Conservation (phyloP, 2,888 invertebrate genomes). For the Eumacrocentrus americanus region DNA sequence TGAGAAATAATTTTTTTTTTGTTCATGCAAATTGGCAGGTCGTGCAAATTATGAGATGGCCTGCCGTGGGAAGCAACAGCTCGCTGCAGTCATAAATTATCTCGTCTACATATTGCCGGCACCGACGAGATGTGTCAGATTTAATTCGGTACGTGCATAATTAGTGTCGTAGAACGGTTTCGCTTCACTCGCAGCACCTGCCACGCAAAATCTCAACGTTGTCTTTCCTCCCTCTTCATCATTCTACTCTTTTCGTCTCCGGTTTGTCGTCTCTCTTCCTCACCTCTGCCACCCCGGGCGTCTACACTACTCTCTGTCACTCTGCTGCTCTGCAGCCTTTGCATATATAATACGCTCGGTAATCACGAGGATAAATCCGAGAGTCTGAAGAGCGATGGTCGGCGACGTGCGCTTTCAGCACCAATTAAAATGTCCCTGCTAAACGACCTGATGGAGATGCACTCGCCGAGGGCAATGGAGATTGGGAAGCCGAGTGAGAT, state of each 20-base stretch:
- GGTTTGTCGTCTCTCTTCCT: too few relatives aligned
- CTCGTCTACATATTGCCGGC: conserved; percentile 31
- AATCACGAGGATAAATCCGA: conserved; percentile 50
- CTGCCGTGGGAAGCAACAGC: conserved; percentile 20
- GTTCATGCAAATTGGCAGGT: conserved; percentile 16
- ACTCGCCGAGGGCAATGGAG: background rate
- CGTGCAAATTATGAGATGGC: conserved; percentile 25
- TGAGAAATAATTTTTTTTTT: conserved; percentile 32
- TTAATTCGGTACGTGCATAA: conserved; percentile 57
- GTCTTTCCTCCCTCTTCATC: conserved; percentile 12
- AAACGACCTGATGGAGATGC: conserved; percentile 43
- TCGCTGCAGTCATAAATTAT: conserved; percentile 37
- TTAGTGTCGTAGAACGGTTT: conserved; percentile 53
- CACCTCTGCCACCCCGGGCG: too few relatives aligned
- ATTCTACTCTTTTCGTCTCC: conserved; percentile 14
- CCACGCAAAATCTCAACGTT: conserved; percentile 37
- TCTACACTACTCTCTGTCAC: too few relatives aligned
- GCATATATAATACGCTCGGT: conserved; percentile 13
- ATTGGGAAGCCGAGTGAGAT: background rate
- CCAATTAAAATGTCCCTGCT: conserved; percentile 56
- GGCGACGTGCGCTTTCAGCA: conserved; percentile 51
- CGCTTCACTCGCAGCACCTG: conserved; percentile 60
- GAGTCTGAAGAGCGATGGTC: conserved; percentile 44
- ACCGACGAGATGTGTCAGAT: conserved; percentile 49
- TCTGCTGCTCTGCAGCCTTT: too few relatives aligned